Conservation (phyloP, 2,888 invertebrate species). For the Sisyra nigra region DNA sequence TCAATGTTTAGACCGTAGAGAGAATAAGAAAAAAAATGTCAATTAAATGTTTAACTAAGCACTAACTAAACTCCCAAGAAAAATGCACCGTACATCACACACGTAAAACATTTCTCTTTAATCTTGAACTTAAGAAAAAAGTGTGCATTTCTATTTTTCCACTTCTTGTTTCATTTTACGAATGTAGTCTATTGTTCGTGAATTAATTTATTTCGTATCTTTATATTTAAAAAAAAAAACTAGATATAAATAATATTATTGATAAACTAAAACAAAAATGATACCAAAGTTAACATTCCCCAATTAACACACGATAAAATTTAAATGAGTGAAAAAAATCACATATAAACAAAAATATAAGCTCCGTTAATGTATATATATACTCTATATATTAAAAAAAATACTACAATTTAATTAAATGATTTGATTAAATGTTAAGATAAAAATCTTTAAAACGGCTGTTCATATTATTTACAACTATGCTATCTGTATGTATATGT, state of each 20-base stretch:
- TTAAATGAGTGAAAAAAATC: neutral
- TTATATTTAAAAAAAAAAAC: conserved; percentile 20
- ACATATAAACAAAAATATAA: too few relatives aligned
- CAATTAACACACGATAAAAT: conserved; percentile 26
- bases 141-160: conserved; percentile 5
- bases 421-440: too few relatives aligned
- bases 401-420: too few relatives aligned
- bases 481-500: too few relatives aligned
- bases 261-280: conserved; percentile 27
- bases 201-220: conserved; percentile 18
- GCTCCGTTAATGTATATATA: too few relatives aligned
- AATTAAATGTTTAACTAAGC: conserved; percentile 1
- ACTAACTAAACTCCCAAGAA: neutral
- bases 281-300: conserved; percentile 66
- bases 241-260: conserved; percentile 12
- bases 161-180: conserved; percentile 9
- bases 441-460: too few relatives aligned
- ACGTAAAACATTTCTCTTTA: neutral
- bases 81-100: conserved; percentile 1
- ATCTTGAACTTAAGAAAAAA: neutral
- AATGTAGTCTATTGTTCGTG: conserved; percentile 5
- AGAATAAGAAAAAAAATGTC: conserved; percentile 1
- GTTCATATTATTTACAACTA: too few relatives aligned
- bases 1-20: neutral
- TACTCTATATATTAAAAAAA: too few relatives aligned